These are phyloP conservation scores for Spinus pinus DNA, from an alignment of 2,797 vertebrate species.

Conservation along the genomic window DNA sequence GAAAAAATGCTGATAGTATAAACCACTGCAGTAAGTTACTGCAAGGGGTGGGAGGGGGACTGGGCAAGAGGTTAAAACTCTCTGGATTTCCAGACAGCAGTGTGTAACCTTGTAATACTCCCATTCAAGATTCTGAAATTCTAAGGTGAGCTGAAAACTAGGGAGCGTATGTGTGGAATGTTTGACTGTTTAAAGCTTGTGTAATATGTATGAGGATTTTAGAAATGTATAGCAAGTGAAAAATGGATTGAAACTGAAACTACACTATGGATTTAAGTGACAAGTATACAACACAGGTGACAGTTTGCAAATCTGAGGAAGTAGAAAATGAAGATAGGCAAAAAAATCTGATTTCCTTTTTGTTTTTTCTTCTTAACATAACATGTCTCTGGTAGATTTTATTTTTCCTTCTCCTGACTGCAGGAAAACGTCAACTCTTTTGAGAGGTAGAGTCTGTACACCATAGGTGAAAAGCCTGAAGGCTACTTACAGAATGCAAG, in stretches of 20 bases:
- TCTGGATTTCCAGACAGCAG: neutral
- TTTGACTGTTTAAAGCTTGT: neutral
- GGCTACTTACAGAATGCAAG: slow-evolving; percentile 20
- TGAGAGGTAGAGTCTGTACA: neutral
- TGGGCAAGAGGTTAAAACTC: neutral
- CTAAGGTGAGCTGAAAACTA: neutral
- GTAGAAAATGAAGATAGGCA: slow-evolving; percentile 1
- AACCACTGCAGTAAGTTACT: neutral
- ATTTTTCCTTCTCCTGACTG: neutral
- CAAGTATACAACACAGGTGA: neutral
- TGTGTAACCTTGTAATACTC: neutral
- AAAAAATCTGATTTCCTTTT: neutral
- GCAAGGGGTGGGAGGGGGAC: neutral
- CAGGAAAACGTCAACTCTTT: neutral
- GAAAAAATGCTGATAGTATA: neutral
- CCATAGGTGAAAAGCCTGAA: neutral
- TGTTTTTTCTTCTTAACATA: neutral
- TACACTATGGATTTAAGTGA: neutral
- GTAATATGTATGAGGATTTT: slow-evolving; percentile 13
- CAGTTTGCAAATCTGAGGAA: slow-evolving; percentile 30
- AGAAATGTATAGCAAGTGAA: slow-evolving; percentile 68
- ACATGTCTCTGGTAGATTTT: neutral
- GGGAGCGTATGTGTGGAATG: neutral
- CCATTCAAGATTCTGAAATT: neutral
- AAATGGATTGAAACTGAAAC: slow-evolving; percentile 59